Evolutionary conservation across 2,888 invertebrate species (phyloP).

Genomic region (Watsonalla binaria): DNA sequence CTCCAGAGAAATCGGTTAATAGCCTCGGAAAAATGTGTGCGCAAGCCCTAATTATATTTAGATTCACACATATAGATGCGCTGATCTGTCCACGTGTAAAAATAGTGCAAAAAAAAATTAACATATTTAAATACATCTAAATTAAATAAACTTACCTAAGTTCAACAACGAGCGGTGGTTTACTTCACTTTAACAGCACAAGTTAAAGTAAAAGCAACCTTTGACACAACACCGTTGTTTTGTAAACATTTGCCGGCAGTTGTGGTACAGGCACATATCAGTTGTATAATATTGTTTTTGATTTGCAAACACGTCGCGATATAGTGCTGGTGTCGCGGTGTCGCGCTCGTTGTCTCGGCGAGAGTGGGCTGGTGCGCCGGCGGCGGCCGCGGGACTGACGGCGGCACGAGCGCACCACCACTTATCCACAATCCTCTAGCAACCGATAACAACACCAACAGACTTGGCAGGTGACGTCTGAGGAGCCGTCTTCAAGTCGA

Average conservation of each 20-base stretch:
- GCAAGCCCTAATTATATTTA: not conserved
- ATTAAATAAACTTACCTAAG: slow-evolving; percentile 13
- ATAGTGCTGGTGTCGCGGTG: slow-evolving; percentile 18
- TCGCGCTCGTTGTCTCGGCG: slow-evolving; percentile 15
- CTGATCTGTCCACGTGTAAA: not conserved
- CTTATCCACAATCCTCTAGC: slow-evolving; percentile 63
- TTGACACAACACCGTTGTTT: slow-evolving; percentile 57
- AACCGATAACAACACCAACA: slow-evolving; percentile 45
- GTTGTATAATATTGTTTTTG: slow-evolving; percentile 49
- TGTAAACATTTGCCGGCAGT: slow-evolving; percentile 50
- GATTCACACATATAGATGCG: not conserved
- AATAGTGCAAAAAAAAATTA: not conserved
- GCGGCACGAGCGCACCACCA: slow-evolving; percentile 44
- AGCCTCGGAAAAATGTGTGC: slow-evolving; percentile 9
- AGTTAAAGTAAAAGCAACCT: slow-evolving; percentile 43
- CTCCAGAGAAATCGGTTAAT: slow-evolving; percentile 18
- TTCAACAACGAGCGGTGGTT: slow-evolving; percentile 7
- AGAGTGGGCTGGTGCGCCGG: slow-evolving; percentile 41
- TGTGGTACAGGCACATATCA: slow-evolving; percentile 49
- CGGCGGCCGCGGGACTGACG: slow-evolving; percentile 59
- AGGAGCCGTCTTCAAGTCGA: not conserved
- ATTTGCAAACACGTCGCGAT: slow-evolving; percentile 36
- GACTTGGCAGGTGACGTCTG: not conserved
- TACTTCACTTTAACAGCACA: slow-evolving; percentile 34
- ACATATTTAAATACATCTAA: not conserved